Evolutionary conservation across 2,113 vertebrate species (phyloP), one percentile per base, ranked within the genome.

Genomic region (Microcebus jonahi): DNA sequence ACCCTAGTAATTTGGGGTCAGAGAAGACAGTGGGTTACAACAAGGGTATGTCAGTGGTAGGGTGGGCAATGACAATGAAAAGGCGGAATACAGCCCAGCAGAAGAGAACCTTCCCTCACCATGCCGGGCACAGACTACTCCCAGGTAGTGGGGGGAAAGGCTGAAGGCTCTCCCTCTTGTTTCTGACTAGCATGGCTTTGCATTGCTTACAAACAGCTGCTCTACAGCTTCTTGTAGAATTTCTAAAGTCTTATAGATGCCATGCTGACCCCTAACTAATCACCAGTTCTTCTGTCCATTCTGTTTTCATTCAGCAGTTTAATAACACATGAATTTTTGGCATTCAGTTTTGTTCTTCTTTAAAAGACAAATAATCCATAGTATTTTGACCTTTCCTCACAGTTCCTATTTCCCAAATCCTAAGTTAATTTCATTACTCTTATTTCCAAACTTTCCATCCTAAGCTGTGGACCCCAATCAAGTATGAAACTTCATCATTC

Each of bases 281-380:
- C 55, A 25, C 17, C 4, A 10, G 39, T 15, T 91, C 50, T 21
- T 50, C 65, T 82, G 50, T 65, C 71, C 15, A 57, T 61, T 73
- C 79, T 79, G 57, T 73, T 88, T 93, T 85, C 61, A 95, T 8
- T 79, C 86, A 80, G 81, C 65, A 80, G 31, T 55, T 88, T 42
- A 81, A 9, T n/a, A 68, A 92, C 92, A 91, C 23, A 93, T 34
- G 91, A 73, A 88, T 3, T 13, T 61, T 59, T 82, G 82, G 68
- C 76, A 55, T 50, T 25, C 48, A 36, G 25, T 79, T 89, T 91
- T 80, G 27, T 57, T 95, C 73, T 90, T 88, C 77, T 92, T 86
- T 42, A 25, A 63, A 85, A 87, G 23, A 88, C 20, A 67, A 82
- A 88, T 45, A 93, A 83, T 29, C 55, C 8, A 6, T 2, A 71